These are phyloP conservation scores for Formica aserva DNA, from an alignment of 2,888 invertebrate genomes.

Conservation along the genomic window DNA sequence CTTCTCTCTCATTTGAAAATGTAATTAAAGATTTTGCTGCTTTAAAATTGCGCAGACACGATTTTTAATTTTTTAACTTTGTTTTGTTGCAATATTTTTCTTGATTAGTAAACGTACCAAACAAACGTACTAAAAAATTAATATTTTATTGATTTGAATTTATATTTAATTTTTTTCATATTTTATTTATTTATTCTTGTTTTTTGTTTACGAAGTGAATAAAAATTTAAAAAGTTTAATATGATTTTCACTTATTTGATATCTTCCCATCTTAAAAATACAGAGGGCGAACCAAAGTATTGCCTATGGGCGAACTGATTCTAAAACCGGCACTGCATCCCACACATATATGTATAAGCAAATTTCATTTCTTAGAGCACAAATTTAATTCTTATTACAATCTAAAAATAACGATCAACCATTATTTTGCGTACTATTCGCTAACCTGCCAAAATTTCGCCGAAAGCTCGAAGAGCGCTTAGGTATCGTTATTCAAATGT, in stretches of 20 bases:
- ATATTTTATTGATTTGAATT: too few relatives aligned
- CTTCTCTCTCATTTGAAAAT: not conserved
- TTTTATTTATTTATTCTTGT: too few relatives aligned
- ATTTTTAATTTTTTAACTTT: not conserved
- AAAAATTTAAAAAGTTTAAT: too few relatives aligned
- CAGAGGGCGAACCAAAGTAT: too few relatives aligned
- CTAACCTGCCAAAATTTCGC: slow-evolving; percentile 5
- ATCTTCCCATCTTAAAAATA: too few relatives aligned
- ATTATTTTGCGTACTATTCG: slow-evolving; percentile 19
- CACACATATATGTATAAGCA: not conserved
- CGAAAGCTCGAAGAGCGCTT: slow-evolving; percentile 41
- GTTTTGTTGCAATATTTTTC: not conserved
- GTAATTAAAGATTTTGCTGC: not conserved
- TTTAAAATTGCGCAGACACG: not conserved
- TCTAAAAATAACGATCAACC: slow-evolving; percentile 1
- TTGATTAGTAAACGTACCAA: not conserved
- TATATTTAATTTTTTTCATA: too few relatives aligned
- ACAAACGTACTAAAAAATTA: not conserved
- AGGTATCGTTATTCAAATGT: slow-evolving; percentile 53
- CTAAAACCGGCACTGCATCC: too few relatives aligned
- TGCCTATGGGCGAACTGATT: too few relatives aligned
- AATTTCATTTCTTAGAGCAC: not conserved
- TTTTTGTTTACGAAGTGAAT: too few relatives aligned
- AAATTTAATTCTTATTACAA: slow-evolving; percentile 21
- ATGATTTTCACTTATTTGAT: too few relatives aligned